Evolutionary conservation across 2,113 vertebrate species (phyloP), one percentile per base, ranked within the genome.

Genomic region (Brachypodius melanocephalos): DNA sequence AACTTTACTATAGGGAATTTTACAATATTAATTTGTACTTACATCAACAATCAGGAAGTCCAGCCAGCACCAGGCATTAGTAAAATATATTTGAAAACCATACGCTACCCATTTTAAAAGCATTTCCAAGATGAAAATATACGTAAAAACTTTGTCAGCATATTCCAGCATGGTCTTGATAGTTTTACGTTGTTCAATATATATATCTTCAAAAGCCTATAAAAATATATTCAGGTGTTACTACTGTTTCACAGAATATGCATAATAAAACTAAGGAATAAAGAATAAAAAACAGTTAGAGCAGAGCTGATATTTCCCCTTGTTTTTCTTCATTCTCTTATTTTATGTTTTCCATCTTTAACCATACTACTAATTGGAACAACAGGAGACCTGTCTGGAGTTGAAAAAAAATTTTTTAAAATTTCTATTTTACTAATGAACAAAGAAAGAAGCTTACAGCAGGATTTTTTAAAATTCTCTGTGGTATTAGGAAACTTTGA

Each of bases 1-100:
- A 22, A 43, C 31, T 45, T 83, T 54, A 73, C 17, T 55, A 12
- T 19, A 52, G 54, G 21, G 13, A 80, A 65, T 65, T 69, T 79
- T 88, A 69, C 15, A 69, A 46, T 66, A 77, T 74, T 86, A 62
- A 34, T 69, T 84, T 65, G 22, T 85, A 85, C 82, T 85, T 98
- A 99, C 99, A 97, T 99, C 99, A 38, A 99, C 99, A 98, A 99
- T 99, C 89, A 99, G 96, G 97, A 99, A 99, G 96, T 99, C 99
- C 97, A 99, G 97, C 99, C 99, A 99, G 95, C 99, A 99, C 99
- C 99, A 99, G 66, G 99, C 98, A 95, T 99, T 99, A 89, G 99
- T 99, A 94, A 99, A 99, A 92, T 99, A 99, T 40, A 99, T 99
- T 88, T 98, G 98, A 98, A 99, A 99, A 95, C 99, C 99, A 95